Conservation (phyloP, 2,888 invertebrate species). For the Dione vanillae region DNA sequence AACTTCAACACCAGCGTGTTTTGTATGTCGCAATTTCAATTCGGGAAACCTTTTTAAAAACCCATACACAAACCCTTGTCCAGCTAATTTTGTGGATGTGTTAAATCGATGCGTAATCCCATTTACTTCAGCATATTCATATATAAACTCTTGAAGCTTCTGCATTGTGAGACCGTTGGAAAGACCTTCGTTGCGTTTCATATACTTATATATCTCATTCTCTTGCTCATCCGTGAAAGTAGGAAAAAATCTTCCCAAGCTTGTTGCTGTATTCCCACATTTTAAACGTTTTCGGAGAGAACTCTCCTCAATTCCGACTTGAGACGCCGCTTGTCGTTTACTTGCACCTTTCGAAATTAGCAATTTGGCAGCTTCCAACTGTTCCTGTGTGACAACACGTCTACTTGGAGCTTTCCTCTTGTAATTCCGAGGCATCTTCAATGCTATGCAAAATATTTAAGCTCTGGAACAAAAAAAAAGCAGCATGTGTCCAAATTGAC, state of each 20-base stretch:
- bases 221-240: background rate
- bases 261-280: background rate
- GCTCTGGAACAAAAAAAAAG: background rate
- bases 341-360: background rate
- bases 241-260: background rate
- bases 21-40: background rate
- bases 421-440: slow-evolving; percentile 1
- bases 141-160: background rate
- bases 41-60: background rate
- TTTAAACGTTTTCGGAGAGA: background rate
- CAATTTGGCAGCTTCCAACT: background rate
- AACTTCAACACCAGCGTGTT: background rate
- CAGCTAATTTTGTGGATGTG: background rate
- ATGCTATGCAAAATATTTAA: background rate
- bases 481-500: background rate
- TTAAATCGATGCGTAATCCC: background rate
- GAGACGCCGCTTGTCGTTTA: background rate
- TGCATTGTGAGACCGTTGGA: background rate
- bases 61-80: background rate
- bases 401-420: background rate
- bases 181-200: background rate
- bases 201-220: background rate
- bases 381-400: background rate
- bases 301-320: background rate
- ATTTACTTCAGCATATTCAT: slow-evolving; percentile 4